phyloP scores from a whole-genome alignment of 2,797 vertebrate genomes.

The Sebastes paucispinis region DNA sequence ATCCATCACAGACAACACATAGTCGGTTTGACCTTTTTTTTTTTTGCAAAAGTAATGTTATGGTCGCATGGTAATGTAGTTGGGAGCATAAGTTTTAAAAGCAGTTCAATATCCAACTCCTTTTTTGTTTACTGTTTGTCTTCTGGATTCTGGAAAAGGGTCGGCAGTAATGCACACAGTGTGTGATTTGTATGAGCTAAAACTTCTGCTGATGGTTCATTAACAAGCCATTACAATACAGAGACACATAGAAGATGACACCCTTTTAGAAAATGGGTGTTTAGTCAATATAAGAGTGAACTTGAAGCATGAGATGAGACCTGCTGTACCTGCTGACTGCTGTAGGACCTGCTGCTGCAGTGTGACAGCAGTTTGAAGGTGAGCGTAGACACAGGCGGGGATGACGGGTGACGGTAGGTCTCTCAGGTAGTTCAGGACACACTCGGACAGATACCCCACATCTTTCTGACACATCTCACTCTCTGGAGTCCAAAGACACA shows the following conservation, averaged over 20 bases:
- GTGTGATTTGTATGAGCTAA: not conserved
- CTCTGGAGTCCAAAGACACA: conserved; percentile 71
- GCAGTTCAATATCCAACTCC: not conserved
- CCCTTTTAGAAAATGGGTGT: not conserved
- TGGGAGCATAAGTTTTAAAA: not conserved
- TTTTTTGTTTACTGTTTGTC: not conserved
- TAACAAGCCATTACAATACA: not conserved
- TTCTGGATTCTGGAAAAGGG: not conserved
- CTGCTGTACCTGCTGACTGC: conserved; percentile 61
- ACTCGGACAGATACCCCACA: conserved; percentile 80
- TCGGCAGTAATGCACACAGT: not conserved
- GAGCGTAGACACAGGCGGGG: conserved; percentile 78
- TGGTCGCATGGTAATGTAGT: not conserved
- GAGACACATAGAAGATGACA: not conserved
- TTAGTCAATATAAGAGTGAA: not conserved
- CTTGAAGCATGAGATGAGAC: not conserved
- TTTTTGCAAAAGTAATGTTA: not conserved
- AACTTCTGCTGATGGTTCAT: not conserved
- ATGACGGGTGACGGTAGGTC: conserved; percentile 88
- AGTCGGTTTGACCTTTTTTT: not conserved
- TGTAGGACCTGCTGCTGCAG: conserved; percentile 72
- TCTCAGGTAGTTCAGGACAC: conserved; percentile 86
- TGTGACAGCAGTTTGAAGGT: conserved; percentile 81
- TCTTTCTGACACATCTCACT: conserved; percentile 83
- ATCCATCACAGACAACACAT: not conserved